Percentiles rank a stretch among this genome's conserved stretches.
These are phyloP conservation scores for Chelonia mydas DNA, from an alignment of 2,797 vertebrate species.

Conservation along the genomic window DNA sequence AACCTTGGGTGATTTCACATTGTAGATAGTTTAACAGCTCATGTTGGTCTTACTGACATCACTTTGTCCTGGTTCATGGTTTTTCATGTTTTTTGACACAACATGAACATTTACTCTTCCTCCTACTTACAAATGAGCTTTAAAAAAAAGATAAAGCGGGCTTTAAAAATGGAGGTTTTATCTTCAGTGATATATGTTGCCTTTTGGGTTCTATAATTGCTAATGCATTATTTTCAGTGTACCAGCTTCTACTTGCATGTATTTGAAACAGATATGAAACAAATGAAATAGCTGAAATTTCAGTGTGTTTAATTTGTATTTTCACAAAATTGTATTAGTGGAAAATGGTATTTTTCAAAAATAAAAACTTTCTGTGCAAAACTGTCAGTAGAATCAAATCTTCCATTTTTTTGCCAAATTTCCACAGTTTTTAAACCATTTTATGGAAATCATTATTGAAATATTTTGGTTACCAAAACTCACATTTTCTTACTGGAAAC, in stretches of 20 bases:
- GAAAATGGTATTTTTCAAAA: background rate
- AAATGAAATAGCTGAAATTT: background rate
- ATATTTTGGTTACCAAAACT: background rate
- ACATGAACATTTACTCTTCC: constrained; percentile 45
- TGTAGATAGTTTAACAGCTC: constrained; percentile 59
- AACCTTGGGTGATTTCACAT: constrained; percentile 15
- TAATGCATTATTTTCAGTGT: background rate
- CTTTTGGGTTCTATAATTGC: constrained; percentile 44
- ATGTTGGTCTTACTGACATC: constrained; percentile 57
- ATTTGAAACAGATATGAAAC: background rate
- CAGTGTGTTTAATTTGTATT: background rate
- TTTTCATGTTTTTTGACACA: constrained; percentile 35
- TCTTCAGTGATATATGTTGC: constrained; percentile 32
- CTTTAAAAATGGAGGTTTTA: background rate
- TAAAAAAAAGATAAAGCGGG: background rate
- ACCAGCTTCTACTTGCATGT: background rate
- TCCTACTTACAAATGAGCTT: constrained; percentile 68
- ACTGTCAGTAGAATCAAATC: background rate
- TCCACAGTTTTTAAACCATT: background rate
- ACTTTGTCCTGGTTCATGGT: constrained; percentile 61
- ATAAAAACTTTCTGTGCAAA: background rate
- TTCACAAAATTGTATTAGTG: background rate
- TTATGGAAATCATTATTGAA: background rate
- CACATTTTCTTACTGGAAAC: background rate
- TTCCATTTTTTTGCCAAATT: background rate